Base-by-base conservation (phyloP, 2,113 vertebrate genomes). In the Labrus mixtus region DNA sequence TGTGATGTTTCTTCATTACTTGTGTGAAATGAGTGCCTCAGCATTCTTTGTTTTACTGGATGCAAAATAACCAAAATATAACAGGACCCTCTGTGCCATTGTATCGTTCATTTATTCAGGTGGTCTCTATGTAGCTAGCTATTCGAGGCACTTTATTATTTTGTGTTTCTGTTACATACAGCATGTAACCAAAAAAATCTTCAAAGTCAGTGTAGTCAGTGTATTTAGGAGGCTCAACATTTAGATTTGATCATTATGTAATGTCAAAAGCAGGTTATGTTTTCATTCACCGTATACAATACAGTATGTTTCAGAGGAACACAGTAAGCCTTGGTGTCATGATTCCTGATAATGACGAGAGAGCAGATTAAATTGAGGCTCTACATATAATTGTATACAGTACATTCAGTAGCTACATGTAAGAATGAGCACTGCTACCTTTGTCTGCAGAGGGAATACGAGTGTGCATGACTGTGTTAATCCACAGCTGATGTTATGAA, bases 401-500 rank as follows among this genome's bases (percentile, higher is more conserved):
- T 51, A 20, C 8, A 51, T 51, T 48, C 4, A 7, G 17, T 17
- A 19, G 46, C 33, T 37, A 7, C 25, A 19, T 61, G 39, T 13
- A 71, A 57, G 29, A 70, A 56, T 8, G 17, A 33, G 68, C 29
- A 65, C 9, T 55, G 22, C 46, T 25, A 2, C 29, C n/a, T 25
- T 23, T 29, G 59, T 53, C 15, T 69, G 46, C 41, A 51, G 61
- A 60, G 22, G 56, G 66, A 65, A 83, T 22, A 48, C 79, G 61
- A 46, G 22, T 53, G 48, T 82, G 43, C 65, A 76, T 15, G 41
- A 48, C 54, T 81, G 78, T 68, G 80, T 71, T 60, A 60, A 82
- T 71, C 65, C 57, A 67, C 48, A 78, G 61, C 59, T 68, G 60
- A 69, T 78, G 65, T 79, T 59, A 70, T 68, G 71, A 78, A 59